Conservation (phyloP, 2,113 vertebrate species). For the Silurus asotus region DNA sequence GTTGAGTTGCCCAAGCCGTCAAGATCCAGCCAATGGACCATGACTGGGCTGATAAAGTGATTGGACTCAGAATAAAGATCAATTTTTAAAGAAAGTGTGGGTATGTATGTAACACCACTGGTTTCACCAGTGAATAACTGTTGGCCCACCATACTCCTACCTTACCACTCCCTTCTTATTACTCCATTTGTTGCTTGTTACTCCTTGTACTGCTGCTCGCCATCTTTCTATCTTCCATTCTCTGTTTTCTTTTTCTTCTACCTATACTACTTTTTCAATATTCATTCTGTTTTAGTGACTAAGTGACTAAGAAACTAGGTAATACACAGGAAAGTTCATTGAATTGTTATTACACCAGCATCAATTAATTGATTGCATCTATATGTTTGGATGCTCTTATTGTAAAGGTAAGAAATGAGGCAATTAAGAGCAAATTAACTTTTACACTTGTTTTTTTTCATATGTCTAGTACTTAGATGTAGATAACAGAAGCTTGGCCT, state of each 20-base stretch:
- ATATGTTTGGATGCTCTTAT: slow-evolving; percentile 79
- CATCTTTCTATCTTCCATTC: neutral
- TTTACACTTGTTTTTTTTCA: slow-evolving; percentile 27
- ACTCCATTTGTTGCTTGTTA: slow-evolving; percentile 6
- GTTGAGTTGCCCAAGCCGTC: neutral
- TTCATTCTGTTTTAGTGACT: slow-evolving; percentile 53
- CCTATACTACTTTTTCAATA: slow-evolving; percentile 42
- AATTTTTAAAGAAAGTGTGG: neutral
- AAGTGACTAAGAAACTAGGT: slow-evolving; percentile 59
- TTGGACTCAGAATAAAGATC: neutral
- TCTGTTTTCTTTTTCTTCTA: slow-evolving; percentile 5
- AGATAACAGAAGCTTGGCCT: neutral
- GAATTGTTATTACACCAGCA: slow-evolving; percentile 78
- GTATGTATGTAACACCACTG: neutral
- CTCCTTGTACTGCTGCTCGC: neutral
- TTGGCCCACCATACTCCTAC: neutral
- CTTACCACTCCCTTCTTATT: neutral
- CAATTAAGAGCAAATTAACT: slow-evolving; percentile 56
- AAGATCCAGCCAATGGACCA: neutral
- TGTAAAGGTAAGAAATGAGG: slow-evolving; percentile 78
- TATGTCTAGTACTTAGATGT: neutral
- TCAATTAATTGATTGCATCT: slow-evolving; percentile 81
- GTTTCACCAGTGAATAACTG: neutral
- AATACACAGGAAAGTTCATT: slow-evolving; percentile 70
- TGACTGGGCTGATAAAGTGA: neutral